Percentiles rank a stretch among this genome's conserved stretches.
These are phyloP conservation scores for Laterallus jamaicensis DNA, from an alignment of 2,113 vertebrate species.

Conservation along the genomic window DNA sequence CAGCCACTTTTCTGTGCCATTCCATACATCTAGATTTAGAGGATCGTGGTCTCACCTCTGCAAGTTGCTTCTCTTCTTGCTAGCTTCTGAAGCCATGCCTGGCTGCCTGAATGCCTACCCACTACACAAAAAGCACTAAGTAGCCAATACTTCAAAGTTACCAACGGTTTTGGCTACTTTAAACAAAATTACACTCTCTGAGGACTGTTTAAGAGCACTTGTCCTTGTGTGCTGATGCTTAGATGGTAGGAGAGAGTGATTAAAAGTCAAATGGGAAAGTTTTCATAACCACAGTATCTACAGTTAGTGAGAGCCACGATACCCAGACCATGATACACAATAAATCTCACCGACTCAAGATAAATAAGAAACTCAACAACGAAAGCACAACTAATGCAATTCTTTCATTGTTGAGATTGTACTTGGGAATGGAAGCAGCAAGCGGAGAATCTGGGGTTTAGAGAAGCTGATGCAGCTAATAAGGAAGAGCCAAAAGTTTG, in stretches of 20 bases:
- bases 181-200: neutral
- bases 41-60: rapidly evolving
- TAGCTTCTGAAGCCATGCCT: neutral
- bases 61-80: neutral
- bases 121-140: neutral
- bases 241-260: neutral
- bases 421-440: conserved; percentile 69
- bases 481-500: neutral
- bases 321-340: conserved; percentile 72
- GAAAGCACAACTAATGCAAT: conserved; percentile 59
- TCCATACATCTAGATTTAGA: neutral
- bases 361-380: conserved; percentile 45
- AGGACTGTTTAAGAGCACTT: neutral
- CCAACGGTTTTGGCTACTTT: too few species aligned
- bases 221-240: neutral
- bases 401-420: conserved; percentile 63
- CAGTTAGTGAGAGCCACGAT: conserved; percentile 80
- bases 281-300: neutral
- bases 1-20: neutral
- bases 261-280: neutral
- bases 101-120: neutral
- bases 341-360: conserved; percentile 23
- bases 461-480: conserved; percentile 26
- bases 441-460: conserved; percentile 81
- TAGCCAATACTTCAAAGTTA: neutral